phyloP scores from a whole-genome alignment of 2,113 vertebrate genomes.

The Peromyscus leucopus region DNA sequence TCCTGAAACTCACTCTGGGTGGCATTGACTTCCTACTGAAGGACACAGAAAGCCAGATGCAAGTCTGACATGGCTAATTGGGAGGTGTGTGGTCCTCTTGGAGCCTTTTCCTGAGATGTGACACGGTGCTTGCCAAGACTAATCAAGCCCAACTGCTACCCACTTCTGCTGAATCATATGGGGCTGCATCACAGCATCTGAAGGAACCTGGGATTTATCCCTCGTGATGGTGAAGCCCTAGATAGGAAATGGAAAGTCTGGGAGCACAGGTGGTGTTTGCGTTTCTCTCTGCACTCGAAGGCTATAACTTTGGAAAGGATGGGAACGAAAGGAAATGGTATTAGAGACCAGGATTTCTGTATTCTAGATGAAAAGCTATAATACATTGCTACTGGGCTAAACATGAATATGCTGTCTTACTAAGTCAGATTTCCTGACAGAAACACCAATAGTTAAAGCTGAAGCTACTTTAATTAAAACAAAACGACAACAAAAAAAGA shows the following conservation, averaged over 20 bases:
- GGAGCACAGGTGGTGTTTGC: conserved; percentile 80
- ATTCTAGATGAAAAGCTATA: conserved; percentile 51
- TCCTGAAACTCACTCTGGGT: conserved; percentile 58
- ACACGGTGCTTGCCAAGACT: conserved; percentile 78
- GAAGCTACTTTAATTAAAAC: conserved; percentile 41
- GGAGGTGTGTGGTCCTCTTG: conserved; percentile 76
- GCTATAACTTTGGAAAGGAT: conserved; percentile 69
- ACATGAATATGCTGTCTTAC: neutral
- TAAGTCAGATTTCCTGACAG: neutral
- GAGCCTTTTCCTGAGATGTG: conserved; percentile 81
- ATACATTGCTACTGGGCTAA: neutral
- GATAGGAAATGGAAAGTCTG: conserved; percentile 80
- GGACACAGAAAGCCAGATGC: conserved; percentile 76
- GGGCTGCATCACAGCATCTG: conserved; percentile 69
- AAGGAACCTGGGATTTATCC: conserved; percentile 78
- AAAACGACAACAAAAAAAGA: neutral
- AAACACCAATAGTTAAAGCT: conserved; percentile 9
- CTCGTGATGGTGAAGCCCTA: conserved; percentile 76
- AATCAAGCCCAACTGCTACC: conserved; percentile 81
- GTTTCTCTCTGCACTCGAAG: conserved; percentile 71
- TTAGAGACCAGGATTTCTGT: conserved; percentile 59
- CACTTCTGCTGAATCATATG: conserved; percentile 82
- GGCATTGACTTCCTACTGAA: conserved; percentile 65
- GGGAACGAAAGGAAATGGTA: conserved; percentile 65
- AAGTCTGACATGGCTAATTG: conserved; percentile 79